Evolutionary conservation across 30 jellyfish, hydroid and myxozoan genomes (phyloP), one percentile per base, ranked within the genome.

Genomic region (Haliclystus octoradiatus): DNA sequence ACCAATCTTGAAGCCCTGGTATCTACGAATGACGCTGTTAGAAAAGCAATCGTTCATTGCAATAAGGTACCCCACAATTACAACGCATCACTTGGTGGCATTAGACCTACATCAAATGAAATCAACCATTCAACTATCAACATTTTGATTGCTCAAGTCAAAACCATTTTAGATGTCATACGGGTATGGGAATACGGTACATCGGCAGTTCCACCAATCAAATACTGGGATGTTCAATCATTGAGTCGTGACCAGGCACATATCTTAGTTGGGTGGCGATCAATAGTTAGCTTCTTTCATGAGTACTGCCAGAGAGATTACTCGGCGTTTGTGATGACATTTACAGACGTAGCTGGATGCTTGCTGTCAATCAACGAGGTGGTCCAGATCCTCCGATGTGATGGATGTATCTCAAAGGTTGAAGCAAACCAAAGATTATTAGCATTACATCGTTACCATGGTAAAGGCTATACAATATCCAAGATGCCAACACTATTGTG

Each of bases 151-250:
- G n/a, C n/a, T 40, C 57, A 19, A 40, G 57, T 40, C 57, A 40
- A 40, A 5, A 77, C 81, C 26, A 81, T 82, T 22, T 67, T 81
- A 3, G 97, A 88, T 68, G 81, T 75, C 77, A 74, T 88, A n/a
- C 66, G 61, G 52, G 82, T 88, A 34, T 88, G 94, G 94, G 94
- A 88, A 73, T 51, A 63, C 30, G 97, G 97, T 66, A 67, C 92
- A 7, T 76, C 68, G 15, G 94, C 79, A 33, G 71, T 81, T 60
- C 93, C 94, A 4, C 94, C 97, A 19, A 81, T 88, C 7, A 30
- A 77, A 26, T 46, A 66, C 22, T 88, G 97, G 97, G 50, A 67
- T 4, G 72, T 33, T 29, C 74, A 72, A 15, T 73, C 67, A 49
- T 62, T 66, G n/a, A 60, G 31, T 19, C 31, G 72, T 15, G 79